Evolutionary conservation across 2,888 invertebrate species (phyloP), one percentile per base, ranked within the genome.

Genomic region (Neoscelio sp.): DNA sequence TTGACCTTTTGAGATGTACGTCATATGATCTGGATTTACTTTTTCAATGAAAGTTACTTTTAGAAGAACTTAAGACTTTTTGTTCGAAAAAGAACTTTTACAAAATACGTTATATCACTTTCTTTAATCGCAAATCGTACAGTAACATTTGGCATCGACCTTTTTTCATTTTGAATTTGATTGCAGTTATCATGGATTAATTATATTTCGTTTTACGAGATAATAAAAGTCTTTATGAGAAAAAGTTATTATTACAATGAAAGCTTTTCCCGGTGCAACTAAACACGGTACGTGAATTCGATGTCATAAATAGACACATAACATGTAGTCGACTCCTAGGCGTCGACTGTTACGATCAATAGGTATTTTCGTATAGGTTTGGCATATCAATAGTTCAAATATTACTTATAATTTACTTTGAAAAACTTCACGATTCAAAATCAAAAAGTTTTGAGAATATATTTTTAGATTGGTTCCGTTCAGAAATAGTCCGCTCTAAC

Each of bases 331-430:
- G 46, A 74, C 64, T 58, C 20, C 44, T 58, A 74, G 58, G 44
- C 74, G 52, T 74, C 58, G 65, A 68, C 54, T 52, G 54, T 68
- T 46, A 68, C 68, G 62, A 76, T 76, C 68, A 40, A 75, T 75
- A 68, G 38, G 12, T 75, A 60, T 68, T 75, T 68, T 60, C 30
- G 52, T 44, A 48, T 28, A 62, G 54, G 28, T 46, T 44, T 38
- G 30, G 20, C 52, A 30, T 52, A 54, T 75, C 54, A 26, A 75
- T 75, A 52, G 58, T 62, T 62, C 12, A 46, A 54, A 62, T 35
- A 60, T 60, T 60, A 50, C 42, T 44, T 60, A 20, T 75, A 67
- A 60, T 65, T 54, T 60, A 60, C 18, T 68, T 75, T 46, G 10
- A 2, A 10, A 35, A 60, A 60, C 26, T 62, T 28, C 4, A 7